Evolutionary conservation across 2,797 vertebrate species (phyloP), one percentile per base, ranked within the genome.

Genomic region (Bovichtus diacanthus): DNA sequence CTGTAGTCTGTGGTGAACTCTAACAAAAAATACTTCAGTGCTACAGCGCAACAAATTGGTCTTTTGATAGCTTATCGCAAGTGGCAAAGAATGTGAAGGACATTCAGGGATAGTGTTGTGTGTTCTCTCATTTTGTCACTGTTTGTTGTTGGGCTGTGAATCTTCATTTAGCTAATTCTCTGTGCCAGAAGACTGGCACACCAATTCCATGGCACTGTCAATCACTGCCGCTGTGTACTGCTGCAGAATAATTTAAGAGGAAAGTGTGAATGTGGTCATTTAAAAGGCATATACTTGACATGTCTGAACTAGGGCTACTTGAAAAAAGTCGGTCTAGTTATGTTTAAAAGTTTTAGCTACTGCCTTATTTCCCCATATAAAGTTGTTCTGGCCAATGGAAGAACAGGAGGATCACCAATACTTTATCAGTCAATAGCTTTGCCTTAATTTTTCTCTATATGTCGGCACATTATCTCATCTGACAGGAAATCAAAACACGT

Each of bases 161-260:
- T 83, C 58, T 80, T 86, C 46, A 80, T 81, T 86, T 81, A 47
- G 46, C 76, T 59, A 72, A 82, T 78, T 81, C 49, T 16, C 59
- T 13, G n/a, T 67, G 76, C 71, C 62, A 71, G 61, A 63, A 74
- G 83, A 59, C 58, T 81, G 68, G 47, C 68, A 72, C 55, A 61
- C 19, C 25, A 63, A 61, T 87, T 75, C 70, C n/a, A 66, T 51
- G 50, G 65, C 53, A 49, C 62, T 86, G 81, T 86, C 82, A 83
- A 34, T 83, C 76, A 80, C 51, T 31, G 38, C 46, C 60, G 43
- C 49, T 0, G 7, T 31, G 63, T 49, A 54, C 70, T 36, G 50
- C 68, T 49, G 49, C 66, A 65, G 36, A 80, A 67, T 81, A 23
- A 67, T 60, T 75, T 21, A 62, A n/a, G 51, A 73, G 16, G 3